These are phyloP conservation scores for Monoplex corrugatus DNA, from an alignment of 2,888 invertebrate species.

Conservation along the genomic window DNA sequence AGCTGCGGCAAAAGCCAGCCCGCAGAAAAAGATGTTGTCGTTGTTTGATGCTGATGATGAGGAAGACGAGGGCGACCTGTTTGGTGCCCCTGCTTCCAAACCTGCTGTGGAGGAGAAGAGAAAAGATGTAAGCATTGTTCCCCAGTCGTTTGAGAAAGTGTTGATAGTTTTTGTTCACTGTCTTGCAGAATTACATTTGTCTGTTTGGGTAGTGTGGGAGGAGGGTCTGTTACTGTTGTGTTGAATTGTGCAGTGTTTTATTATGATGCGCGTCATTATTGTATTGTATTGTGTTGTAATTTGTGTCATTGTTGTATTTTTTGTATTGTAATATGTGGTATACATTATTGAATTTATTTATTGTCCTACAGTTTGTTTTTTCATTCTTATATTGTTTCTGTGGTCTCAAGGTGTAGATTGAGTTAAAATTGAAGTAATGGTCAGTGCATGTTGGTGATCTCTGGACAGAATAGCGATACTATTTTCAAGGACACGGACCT, in stretches of 20 bases:
- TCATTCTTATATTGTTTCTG: too few species aligned
- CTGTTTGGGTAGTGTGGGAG: not conserved
- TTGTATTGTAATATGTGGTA: too few species aligned
- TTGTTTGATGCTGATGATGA: conserved; percentile 62
- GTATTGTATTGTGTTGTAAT: too few species aligned
- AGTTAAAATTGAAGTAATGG: too few species aligned
- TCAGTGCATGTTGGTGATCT: too few species aligned
- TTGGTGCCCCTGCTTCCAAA: conserved; percentile 55
- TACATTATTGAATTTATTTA: too few species aligned
- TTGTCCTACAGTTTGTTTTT: too few species aligned
- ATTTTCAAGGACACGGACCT: too few species aligned
- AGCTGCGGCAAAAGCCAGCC: conserved; percentile 49
- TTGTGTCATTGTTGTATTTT: too few species aligned
- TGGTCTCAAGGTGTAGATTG: too few species aligned
- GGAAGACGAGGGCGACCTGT: conserved; percentile 67
- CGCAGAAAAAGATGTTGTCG: conserved; percentile 45
- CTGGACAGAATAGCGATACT: too few species aligned
- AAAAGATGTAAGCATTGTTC: conserved; percentile 36
- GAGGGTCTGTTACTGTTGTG: not conserved
- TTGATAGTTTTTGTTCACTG: too few species aligned
- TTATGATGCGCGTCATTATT: not conserved
- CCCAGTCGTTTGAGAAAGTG: not conserved
- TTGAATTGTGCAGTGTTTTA: not conserved
- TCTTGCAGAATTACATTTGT: not conserved
- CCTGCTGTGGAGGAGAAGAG: conserved; percentile 31